Conservation (phyloP, 2,797 vertebrate genomes). For the Corythornis leucogaster region DNA sequence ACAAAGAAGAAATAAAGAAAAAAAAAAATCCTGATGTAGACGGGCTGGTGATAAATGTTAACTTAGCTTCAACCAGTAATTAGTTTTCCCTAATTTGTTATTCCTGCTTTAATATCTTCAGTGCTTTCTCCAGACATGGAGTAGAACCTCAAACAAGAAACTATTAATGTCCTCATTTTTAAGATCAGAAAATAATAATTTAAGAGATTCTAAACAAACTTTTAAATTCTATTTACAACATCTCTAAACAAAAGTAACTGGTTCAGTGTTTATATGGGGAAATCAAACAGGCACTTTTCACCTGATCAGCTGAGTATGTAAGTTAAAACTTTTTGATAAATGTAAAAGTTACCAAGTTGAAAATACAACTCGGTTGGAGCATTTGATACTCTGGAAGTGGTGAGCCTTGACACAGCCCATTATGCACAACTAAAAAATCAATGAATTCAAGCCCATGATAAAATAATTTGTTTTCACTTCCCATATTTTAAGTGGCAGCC, state of each 20-base stretch:
- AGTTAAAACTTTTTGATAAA: not conserved
- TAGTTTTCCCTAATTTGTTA: not conserved
- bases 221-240: not conserved
- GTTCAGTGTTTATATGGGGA: not conserved
- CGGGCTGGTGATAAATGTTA: not conserved
- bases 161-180: not conserved
- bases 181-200: not conserved
- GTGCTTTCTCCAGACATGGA: not conserved
- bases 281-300: not conserved
- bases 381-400: not conserved
- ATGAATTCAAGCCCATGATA: not conserved
- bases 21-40: not conserved
- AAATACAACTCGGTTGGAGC: fast-evolving
- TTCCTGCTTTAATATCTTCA: not conserved
- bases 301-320: not conserved
- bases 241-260: not conserved
- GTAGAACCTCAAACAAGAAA: not conserved
- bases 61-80: not conserved
- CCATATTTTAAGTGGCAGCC: not conserved
- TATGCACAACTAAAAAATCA: not conserved
- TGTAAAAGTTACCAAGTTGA: not conserved
- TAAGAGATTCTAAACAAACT: not conserved
- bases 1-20: not conserved
- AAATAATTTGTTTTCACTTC: not conserved
- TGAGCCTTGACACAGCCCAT: not conserved